Percentiles rank a stretch among this genome's conserved stretches.
Evolutionary conservation across 1,140 invertebrate genomes (phyloP).

Genomic region (Dendrolimus punctatus): DNA sequence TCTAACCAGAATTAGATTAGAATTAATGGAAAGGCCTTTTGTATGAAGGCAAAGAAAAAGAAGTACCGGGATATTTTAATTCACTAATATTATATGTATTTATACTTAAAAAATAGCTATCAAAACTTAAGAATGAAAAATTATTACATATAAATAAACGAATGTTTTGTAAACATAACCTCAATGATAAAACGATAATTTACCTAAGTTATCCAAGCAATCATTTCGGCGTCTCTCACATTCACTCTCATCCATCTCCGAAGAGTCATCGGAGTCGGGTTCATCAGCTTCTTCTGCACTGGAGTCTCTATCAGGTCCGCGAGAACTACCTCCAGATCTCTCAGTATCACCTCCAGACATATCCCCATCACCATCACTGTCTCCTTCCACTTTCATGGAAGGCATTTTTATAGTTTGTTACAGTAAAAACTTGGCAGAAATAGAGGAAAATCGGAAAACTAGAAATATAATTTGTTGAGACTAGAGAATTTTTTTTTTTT

Average conservation of each 20-base stretch:
- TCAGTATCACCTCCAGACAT: conserved; percentile 77
- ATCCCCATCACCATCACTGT: conserved; percentile 73
- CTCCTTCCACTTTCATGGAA: conserved; percentile 74
- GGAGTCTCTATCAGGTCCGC: conserved; percentile 77
- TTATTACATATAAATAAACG: conserved; percentile 6
- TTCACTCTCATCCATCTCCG: conserved; percentile 94
- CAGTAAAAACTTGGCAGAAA: too few species aligned
- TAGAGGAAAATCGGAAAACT: too few species aligned
- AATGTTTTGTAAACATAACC: conserved; percentile 70
- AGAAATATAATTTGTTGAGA: too few species aligned
- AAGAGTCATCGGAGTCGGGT: conserved; percentile 84
- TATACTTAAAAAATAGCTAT: too few species aligned
- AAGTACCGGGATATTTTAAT: too few species aligned
- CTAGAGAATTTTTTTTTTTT: too few species aligned
- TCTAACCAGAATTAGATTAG: too few species aligned
- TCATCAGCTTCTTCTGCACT: conserved; percentile 81
- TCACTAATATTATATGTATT: too few species aligned
- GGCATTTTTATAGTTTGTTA: conserved; percentile 35
- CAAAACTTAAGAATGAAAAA: too few species aligned
- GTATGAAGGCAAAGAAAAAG: too few species aligned
- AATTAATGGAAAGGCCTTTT: too few species aligned
- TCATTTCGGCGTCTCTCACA: conserved; percentile 88
- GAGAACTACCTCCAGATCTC: conserved; percentile 73
- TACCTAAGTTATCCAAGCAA: conserved; percentile 86
- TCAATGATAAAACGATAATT: conserved; percentile 28